Percentiles rank a stretch among this genome's conserved stretches.
These are phyloP conservation scores for Oncorhynchus mykiss DNA, from an alignment of 2,113 vertebrate genomes.

Conservation along the genomic window DNA sequence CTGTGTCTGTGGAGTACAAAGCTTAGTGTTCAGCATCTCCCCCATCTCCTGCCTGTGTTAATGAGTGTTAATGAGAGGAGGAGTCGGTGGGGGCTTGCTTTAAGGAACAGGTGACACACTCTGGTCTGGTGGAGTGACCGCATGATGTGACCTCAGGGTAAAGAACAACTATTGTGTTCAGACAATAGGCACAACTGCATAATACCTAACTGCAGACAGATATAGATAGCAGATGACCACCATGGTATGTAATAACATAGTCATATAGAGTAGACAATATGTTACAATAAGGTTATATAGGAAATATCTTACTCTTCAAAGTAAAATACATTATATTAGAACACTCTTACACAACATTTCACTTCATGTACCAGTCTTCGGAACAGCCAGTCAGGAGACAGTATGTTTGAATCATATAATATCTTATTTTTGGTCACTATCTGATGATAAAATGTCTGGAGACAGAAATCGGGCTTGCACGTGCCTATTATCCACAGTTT, in stretches of 20 bases:
- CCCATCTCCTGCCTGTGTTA: conserved; percentile 16
- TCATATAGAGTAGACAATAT: background rate
- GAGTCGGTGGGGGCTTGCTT: background rate
- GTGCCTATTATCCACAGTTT: background rate
- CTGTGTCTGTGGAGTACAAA: conserved; percentile 10
- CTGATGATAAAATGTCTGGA: too few relatives aligned
- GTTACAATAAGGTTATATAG: background rate
- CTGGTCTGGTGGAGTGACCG: conserved; percentile 35
- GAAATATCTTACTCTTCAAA: background rate
- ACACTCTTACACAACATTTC: background rate
- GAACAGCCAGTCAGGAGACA: background rate
- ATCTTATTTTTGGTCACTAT: too few relatives aligned
- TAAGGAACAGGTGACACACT: conserved; percentile 63
- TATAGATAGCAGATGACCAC: conserved; percentile 15
- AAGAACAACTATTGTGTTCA: conserved; percentile 55
- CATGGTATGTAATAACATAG: background rate
- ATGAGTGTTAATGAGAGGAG: conserved; percentile 9
- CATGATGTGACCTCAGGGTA: conserved; percentile 58
- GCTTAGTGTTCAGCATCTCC: conserved; percentile 27
- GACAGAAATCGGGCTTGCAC: too few relatives aligned
- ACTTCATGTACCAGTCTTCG: background rate
- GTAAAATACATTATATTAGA: background rate
- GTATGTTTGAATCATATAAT: background rate
- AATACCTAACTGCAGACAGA: conserved; percentile 14
- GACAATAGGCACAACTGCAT: conserved; percentile 39